Percentiles rank a stretch among this genome's conserved stretches.
These are phyloP conservation scores for Anthopleura xanthogrammica DNA, from an alignment of 92 coral and sea anemone genomes.

Conservation along the genomic window DNA sequence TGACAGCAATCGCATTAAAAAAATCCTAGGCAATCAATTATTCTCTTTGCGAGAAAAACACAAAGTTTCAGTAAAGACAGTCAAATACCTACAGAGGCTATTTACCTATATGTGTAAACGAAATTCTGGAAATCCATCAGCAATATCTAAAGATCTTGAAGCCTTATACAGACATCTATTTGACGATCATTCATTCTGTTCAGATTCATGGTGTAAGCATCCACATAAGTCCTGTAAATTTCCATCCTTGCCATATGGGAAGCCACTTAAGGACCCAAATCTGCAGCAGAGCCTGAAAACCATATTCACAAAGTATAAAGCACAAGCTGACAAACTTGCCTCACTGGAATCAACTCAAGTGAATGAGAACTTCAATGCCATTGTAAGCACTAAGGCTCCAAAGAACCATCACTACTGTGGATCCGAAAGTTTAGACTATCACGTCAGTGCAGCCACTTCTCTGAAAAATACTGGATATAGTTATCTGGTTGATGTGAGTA, in stretches of 20 bases:
- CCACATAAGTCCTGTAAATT: neutral
- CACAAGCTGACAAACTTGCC: neutral
- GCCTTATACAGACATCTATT: constrained; percentile 11
- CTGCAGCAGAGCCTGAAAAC: neutral
- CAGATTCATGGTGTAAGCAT: neutral
- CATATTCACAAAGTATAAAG: neutral
- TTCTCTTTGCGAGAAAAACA: neutral
- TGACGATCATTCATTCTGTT: constrained; percentile 1
- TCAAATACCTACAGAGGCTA: constrained; percentile 5
- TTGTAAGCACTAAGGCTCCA: constrained; percentile 12
- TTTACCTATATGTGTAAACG: constrained; percentile 6
- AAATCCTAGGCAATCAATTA: constrained; percentile 2
- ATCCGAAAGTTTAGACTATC: constrained; percentile 9
- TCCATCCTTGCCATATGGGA: neutral
- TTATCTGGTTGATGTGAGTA: neutral
- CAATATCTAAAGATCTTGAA: neutral
- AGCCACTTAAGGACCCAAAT: neutral
- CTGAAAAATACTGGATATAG: constrained; percentile 1
- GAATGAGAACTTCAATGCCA: constrained; percentile 7
- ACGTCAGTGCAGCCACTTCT: neutral
- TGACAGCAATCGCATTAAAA: constrained; percentile 4
- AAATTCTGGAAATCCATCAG: constrained; percentile 1
- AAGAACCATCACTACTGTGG: constrained; percentile 5
- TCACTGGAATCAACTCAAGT: neutral
- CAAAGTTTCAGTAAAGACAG: neutral